Base-by-base conservation (phyloP, 2,797 vertebrate genomes). In the Ara ararauna region DNA sequence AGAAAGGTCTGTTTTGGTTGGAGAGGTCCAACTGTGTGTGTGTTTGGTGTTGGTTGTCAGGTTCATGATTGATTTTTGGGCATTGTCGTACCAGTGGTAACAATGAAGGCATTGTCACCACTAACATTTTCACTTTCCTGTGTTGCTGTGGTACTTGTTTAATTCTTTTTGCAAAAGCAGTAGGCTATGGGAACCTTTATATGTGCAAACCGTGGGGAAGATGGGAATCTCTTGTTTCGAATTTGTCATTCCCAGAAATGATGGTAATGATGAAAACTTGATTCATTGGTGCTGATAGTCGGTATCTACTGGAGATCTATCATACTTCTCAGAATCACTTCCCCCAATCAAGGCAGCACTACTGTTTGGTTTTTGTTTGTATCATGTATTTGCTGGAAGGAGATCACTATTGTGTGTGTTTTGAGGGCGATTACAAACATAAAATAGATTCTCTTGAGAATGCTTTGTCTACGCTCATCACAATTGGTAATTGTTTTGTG, bases 381-480 rank as follows among this genome's bases (percentile, higher is more conserved):
- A 83, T 93, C 93, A 9, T 97, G 95, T 97, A 58, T 97, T 97
- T 93, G 32, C 94, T 78, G 14, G 94, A 93, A 90, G 92, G 94
- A 94, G 94, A 93, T 65, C 3, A 5, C 96, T 96, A 97, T 97
- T 98, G 97, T 96, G 91, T 95, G 82, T 95, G 88, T 96, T 85
- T 97, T 96, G 76, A 96, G 94, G 53, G 90, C 4, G 27, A 97
- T 94, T 97, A 90, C 96, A 97, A 98, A 97, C 96, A 91, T 87
- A 96, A 97, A 96, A 53, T 80, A 83, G 81, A 94, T 94, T 97
- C 96, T 96, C 96, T 93, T 93, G 97, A 96, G 97, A 96, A 92
- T 32, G 14, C 91, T 92, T 83, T 92, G 94, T 94, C 36, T 75
- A 48, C 67, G 15, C 75, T 87, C 61, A 80, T 96, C 96, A 96